These are phyloP conservation scores for Pseudobourletiella spinata DNA, from an alignment of 1,140 invertebrate species.

Conservation along the genomic window DNA sequence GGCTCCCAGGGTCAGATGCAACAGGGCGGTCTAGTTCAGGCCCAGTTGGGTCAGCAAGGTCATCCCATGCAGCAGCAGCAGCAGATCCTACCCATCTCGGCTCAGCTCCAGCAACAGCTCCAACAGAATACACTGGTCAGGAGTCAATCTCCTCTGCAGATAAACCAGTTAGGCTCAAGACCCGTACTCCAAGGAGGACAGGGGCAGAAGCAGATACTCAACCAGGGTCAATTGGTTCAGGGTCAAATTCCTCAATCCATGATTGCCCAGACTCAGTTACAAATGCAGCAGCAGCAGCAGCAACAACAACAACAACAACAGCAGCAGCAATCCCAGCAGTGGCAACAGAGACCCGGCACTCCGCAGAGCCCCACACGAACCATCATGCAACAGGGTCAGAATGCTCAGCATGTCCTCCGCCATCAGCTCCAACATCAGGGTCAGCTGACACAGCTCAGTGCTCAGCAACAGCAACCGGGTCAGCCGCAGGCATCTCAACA, in stretches of 20 bases:
- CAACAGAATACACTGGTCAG: background rate
- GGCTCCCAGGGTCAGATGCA: background rate
- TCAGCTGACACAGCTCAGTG: background rate
- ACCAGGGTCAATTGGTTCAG: background rate
- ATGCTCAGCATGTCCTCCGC: background rate
- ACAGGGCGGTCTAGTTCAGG: slow-evolving; percentile 6
- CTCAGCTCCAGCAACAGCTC: background rate
- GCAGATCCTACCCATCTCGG: background rate
- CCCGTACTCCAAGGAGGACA: background rate
- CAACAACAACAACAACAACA: background rate
- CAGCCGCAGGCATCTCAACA: slow-evolving; percentile 6
- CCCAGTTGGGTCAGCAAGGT: background rate
- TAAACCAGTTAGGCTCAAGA: background rate
- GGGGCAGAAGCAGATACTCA: background rate
- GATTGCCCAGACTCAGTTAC: background rate
- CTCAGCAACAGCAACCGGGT: slow-evolving; percentile 3
- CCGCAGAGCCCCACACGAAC: background rate
- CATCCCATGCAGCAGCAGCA: background rate
- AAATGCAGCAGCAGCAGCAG: background rate
- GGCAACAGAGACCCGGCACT: background rate
- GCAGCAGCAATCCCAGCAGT: background rate
- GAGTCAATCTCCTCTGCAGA: background rate
- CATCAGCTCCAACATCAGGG: background rate
- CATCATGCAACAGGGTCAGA: background rate
- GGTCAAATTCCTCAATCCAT: background rate